Conservation (phyloP, 2,888 invertebrate genomes). For the Synergus umbraculus region DNA sequence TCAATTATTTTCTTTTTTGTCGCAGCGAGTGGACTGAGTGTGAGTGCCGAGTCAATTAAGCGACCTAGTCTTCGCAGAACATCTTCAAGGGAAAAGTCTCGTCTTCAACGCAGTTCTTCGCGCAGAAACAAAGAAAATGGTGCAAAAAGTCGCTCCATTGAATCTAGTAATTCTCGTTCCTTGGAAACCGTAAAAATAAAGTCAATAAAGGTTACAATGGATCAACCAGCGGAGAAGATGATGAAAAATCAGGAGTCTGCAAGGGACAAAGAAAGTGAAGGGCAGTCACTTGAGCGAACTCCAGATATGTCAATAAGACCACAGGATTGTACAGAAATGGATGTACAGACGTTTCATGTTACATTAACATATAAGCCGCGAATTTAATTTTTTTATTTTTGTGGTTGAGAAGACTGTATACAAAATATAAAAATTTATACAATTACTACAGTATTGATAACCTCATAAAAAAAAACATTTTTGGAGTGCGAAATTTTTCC, state of each 20-base stretch:
- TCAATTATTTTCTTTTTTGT: conserved; percentile 4
- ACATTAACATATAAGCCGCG: conserved; percentile 79
- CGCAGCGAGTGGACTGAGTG: conserved; percentile 69
- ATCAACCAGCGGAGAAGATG: conserved; percentile 68
- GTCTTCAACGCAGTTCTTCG: conserved; percentile 78
- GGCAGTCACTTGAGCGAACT: conserved; percentile 52
- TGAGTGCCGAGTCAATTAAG: conserved; percentile 76
- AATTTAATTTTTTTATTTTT: conserved; percentile 68
- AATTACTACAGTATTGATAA: too few relatives aligned
- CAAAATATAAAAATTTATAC: too few relatives aligned
- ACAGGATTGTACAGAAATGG: conserved; percentile 78
- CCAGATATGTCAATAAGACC: conserved; percentile 65
- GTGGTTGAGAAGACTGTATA: background rate
- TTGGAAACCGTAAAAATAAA: conserved; percentile 69
- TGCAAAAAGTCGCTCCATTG: conserved; percentile 67
- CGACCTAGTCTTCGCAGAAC: conserved; percentile 76
- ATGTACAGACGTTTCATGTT: conserved; percentile 78
- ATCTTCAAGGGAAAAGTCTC: conserved; percentile 78
- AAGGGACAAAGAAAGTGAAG: conserved; percentile 60
- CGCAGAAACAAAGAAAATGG: conserved; percentile 80
- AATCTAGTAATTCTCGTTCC: conserved; percentile 69
- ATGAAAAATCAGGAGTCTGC: conserved; percentile 66
- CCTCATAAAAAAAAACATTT: too few relatives aligned
- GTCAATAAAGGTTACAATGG: conserved; percentile 62
- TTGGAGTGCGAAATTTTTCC: too few relatives aligned